Evolutionary conservation across 1,140 invertebrate genomes (phyloP).

Genomic region (Panulirus ornatus): DNA sequence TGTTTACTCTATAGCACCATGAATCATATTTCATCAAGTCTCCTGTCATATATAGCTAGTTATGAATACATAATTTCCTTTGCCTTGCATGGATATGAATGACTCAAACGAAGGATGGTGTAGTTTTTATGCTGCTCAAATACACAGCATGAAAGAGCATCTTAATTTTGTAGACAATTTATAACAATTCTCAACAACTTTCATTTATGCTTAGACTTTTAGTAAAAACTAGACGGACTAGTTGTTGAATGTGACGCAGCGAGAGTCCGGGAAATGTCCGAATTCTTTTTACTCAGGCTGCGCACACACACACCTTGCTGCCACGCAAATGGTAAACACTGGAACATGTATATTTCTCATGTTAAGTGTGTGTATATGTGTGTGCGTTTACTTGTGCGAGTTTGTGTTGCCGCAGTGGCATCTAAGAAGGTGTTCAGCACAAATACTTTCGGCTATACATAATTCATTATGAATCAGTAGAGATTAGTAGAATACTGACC

Average conservation of each 20-base stretch:
- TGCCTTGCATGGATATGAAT: too few relatives aligned
- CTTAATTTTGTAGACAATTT: too few relatives aligned
- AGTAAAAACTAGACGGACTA: neutral
- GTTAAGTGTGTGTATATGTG: neutral
- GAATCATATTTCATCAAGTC: too few relatives aligned
- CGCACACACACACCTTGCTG: neutral
- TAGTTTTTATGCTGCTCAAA: too few relatives aligned
- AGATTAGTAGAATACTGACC: neutral
- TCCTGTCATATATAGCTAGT: too few relatives aligned
- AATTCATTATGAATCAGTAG: neutral
- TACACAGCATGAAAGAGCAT: too few relatives aligned
- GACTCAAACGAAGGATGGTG: too few relatives aligned
- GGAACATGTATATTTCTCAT: neutral
- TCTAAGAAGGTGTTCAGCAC: neutral
- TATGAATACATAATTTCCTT: too few relatives aligned
- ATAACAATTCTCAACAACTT: conserved; percentile 11
- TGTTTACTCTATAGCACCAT: too few relatives aligned
- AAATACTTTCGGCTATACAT: neutral
- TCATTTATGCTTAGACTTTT: conserved; percentile 6
- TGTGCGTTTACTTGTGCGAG: neutral
- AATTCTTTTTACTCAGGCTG: neutral
- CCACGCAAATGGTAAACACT: neutral
- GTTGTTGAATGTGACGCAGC: neutral
- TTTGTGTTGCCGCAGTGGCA: neutral
- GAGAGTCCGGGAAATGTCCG: neutral